These are phyloP conservation scores for Drosophila meridiana DNA, from an alignment of 2,888 invertebrate genomes.

Conservation along the genomic window DNA sequence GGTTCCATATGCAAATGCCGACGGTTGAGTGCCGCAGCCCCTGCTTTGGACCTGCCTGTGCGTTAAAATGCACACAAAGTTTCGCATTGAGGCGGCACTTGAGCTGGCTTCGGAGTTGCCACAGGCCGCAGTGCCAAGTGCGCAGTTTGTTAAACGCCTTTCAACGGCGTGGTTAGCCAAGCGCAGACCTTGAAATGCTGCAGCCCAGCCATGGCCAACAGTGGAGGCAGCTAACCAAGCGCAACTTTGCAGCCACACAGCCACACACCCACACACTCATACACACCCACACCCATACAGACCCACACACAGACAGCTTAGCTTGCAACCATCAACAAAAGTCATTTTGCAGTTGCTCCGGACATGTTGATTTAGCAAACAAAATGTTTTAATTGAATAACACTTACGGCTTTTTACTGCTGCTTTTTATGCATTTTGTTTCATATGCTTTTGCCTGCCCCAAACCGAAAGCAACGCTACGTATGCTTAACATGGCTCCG, in stretches of 20 bases:
- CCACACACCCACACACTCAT: constrained; percentile 15
- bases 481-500: neutral
- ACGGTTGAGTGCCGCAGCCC: constrained; percentile 38
- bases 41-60: constrained; percentile 43
- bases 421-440: constrained; percentile 1
- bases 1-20: constrained; percentile 76
- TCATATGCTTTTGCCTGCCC: neutral
- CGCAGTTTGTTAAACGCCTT: constrained; percentile 79
- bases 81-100: constrained; percentile 71
- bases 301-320: neutral
- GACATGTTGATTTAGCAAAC: constrained; percentile 75
- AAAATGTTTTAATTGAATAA: constrained; percentile 74
- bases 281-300: neutral
- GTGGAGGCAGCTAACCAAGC: constrained; percentile 54
- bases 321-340: constrained; percentile 68
- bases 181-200: constrained; percentile 74
- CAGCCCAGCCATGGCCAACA: constrained; percentile 15
- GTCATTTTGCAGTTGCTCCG: constrained; percentile 62
- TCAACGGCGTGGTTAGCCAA: constrained; percentile 77
- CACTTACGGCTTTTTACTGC: constrained; percentile 35
- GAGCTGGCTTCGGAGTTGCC: constrained; percentile 60
- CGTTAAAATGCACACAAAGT: constrained; percentile 70
- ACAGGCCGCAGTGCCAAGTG: constrained; percentile 55
- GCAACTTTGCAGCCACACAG: constrained; percentile 62
- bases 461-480: neutral